phyloP scores from a whole-genome alignment of 2,113 vertebrate genomes.

The Oreochromis niloticus region DNA sequence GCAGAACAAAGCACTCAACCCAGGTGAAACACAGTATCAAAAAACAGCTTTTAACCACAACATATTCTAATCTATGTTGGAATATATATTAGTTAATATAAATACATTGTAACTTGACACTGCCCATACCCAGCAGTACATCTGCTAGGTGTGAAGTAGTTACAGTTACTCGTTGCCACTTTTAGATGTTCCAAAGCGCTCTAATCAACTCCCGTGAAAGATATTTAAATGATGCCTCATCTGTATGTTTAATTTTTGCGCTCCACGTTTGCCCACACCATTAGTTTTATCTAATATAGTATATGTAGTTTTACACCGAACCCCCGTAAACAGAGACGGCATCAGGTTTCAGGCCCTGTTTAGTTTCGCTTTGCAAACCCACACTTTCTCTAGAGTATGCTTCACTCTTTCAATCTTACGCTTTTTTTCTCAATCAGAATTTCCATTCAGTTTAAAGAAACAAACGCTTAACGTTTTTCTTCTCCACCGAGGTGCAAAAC shows the following conservation, averaged over 20 bases:
- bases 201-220: background rate
- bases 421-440: background rate
- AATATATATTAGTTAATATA: background rate
- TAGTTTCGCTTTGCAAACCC: constrained; percentile 1
- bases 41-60: background rate
- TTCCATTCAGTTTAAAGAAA: constrained; percentile 12
- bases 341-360: background rate
- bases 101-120: background rate
- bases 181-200: background rate
- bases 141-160: background rate
- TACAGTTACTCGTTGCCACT: background rate
- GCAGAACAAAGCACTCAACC: background rate
- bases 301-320: background rate
- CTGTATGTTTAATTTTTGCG: background rate
- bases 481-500: background rate
- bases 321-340: background rate
- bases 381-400: background rate
- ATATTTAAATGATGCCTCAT: background rate
- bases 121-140: background rate
- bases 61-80: background rate
- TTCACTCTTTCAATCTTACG: background rate
- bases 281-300: background rate
- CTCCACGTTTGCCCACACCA: background rate
- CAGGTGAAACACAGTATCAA: background rate
- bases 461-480: background rate